phyloP scores from a whole-genome alignment of 2,113 vertebrate species.

The Amblyornis subalaris region DNA sequence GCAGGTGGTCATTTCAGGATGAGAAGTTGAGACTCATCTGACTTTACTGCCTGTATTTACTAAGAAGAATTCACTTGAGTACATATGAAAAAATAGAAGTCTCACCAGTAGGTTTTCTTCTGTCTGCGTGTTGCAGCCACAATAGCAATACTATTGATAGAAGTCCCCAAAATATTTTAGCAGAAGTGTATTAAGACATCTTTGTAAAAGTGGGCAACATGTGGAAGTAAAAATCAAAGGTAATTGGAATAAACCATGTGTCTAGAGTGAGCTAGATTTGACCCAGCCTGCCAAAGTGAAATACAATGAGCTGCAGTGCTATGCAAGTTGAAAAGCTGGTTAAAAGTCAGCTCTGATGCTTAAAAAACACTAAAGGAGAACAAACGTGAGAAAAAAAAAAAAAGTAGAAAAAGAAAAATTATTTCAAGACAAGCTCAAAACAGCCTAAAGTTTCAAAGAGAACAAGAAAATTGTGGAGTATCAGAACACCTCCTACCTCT shows the following conservation, averaged over 20 bases:
- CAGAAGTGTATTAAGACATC: background rate
- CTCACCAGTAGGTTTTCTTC: background rate
- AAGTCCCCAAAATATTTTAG: background rate
- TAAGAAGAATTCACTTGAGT: background rate
- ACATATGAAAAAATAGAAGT: background rate
- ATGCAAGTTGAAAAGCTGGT: background rate
- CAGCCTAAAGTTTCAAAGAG: background rate
- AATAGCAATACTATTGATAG: background rate
- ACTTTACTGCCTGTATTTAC: background rate
- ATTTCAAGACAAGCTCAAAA: background rate
- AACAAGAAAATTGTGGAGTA: background rate
- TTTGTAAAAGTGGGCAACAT: background rate
- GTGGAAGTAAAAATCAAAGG: background rate
- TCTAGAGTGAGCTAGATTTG: background rate
- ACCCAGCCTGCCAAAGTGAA: background rate
- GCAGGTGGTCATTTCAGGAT: background rate
- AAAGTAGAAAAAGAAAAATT: background rate
- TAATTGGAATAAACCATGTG: background rate
- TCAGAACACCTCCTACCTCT: background rate
- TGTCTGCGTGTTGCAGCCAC: background rate
- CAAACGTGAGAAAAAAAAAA: fast-evolving
- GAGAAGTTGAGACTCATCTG: background rate
- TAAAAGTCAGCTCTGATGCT: background rate
- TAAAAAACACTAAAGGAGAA: background rate
- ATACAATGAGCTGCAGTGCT: background rate